These are phyloP conservation scores for Musca domestica DNA, from an alignment of 1,140 invertebrate species.

Conservation along the genomic window DNA sequence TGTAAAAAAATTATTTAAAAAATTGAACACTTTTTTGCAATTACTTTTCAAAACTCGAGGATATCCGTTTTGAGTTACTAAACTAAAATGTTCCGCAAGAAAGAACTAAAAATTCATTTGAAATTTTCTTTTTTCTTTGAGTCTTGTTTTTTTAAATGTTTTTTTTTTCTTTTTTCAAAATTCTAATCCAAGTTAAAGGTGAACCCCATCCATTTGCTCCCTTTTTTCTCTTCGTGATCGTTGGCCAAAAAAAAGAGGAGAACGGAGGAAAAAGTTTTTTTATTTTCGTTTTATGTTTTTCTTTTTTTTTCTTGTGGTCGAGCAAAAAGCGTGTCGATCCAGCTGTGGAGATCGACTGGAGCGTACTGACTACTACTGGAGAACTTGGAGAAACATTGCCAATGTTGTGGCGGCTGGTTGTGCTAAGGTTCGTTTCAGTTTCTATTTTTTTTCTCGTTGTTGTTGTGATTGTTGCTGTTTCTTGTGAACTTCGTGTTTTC, in stretches of 20 bases:
- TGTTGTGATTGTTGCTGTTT: too few relatives aligned
- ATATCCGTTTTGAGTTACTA: not conserved
- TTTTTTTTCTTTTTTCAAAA: not conserved
- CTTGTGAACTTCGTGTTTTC: too few relatives aligned
- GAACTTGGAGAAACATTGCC: too few relatives aligned
- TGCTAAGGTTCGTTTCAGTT: too few relatives aligned
- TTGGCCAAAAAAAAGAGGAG: not conserved
- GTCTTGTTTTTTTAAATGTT: conserved; percentile 13
- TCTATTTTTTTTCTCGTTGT: too few relatives aligned
- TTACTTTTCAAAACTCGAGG: conserved; percentile 18
- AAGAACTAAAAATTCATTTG: conserved; percentile 17
- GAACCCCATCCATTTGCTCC: conserved; percentile 5
- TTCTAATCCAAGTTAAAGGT: conserved; percentile 20
- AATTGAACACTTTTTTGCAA: not conserved
- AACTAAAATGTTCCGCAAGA: not conserved
- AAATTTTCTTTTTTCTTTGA: conserved; percentile 6
- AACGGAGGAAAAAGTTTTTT: not conserved
- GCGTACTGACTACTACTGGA: conserved; percentile 41
- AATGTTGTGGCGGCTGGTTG: too few relatives aligned
- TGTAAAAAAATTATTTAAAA: not conserved
- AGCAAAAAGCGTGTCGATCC: conserved; percentile 34
- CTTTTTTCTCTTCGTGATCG: too few relatives aligned
- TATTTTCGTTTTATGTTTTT: conserved; percentile 18
- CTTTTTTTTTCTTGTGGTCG: not conserved
- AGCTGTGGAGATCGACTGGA: conserved; percentile 43